Evolutionary conservation across 2,888 invertebrate species (phyloP), one percentile per base, ranked within the genome.

Genomic region (Pseudolycoriella hygida): DNA sequence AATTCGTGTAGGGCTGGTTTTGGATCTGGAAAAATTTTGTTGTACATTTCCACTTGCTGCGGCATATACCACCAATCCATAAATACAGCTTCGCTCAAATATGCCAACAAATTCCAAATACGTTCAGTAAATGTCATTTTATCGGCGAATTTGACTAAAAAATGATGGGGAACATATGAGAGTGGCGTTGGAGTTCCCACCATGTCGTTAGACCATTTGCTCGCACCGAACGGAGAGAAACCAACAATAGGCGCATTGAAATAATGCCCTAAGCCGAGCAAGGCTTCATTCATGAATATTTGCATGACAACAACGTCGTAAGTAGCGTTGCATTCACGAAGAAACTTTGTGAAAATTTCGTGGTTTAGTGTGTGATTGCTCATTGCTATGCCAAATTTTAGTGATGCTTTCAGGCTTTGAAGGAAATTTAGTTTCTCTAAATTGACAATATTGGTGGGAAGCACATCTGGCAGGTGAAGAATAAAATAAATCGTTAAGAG

Each of bases 1-100:
- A 55, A 53, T 2, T 55, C 52, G n/a, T 54, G 50, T 17, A 61
- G 53, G 17, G 53, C 45, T 30, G 55, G 53, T 39, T 66, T 45
- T 0, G 57, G 51, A 32, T 56, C 34, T 5, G 34, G 34, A 34
- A 34, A 39, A 15, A 10, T 31, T 6, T 3, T 6, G 11, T n/a
- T 8, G 14, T 25, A 20, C 3, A 30, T 17, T 10, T 41, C 12
- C 17, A 3, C n/a, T 11, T 39, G 39, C 3, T 10, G 3, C 43
- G 46, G 51, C 53, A 41, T 55, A 50, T 39, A 39, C 40, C 57
- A 56, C 3, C 53, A 50, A 31, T 55, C 54, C 25, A 53, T 49
- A 2, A 58, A 46, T 5, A 58, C 51, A 6, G 56, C 47, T 47
- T 59, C 58, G 39, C 52, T 54, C 11, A 34, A 39, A 30, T 10